phyloP scores from a whole-genome alignment of 2,888 invertebrate species.

The Drosophila aldrichi region DNA sequence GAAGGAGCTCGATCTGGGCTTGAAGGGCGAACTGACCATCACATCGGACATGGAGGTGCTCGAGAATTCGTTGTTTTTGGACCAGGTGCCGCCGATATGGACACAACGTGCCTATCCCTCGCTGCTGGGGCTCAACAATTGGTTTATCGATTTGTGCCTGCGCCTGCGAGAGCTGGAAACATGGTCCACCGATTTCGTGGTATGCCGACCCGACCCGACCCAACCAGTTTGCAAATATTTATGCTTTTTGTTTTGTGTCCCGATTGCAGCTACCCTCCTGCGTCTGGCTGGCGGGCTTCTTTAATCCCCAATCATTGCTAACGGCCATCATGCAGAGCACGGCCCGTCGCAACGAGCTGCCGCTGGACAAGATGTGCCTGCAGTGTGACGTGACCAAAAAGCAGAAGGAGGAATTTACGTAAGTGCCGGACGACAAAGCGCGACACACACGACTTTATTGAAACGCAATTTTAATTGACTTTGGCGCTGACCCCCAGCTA shows the following conservation, averaged over 20 bases:
- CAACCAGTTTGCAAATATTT: constrained; percentile 44
- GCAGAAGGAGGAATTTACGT: constrained; percentile 97
- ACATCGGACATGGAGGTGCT: constrained; percentile 98
- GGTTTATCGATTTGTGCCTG: constrained; percentile 96
- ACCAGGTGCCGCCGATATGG: constrained; percentile 97
- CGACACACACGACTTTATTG: constrained; percentile 29
- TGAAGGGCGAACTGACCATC: constrained; percentile 98
- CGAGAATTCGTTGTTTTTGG: constrained; percentile 95
- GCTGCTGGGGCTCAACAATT: constrained; percentile 92
- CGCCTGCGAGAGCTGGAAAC: constrained; percentile 95
- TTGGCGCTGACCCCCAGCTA: constrained; percentile 50
- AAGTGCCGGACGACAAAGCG: constrained; percentile 81
- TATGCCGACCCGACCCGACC: constrained; percentile 84
- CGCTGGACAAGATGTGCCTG: constrained; percentile 98
- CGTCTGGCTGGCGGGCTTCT: constrained; percentile 99
- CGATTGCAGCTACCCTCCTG: constrained; percentile 91
- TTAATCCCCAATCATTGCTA: constrained; percentile 97
- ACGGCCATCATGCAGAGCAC: constrained; percentile 99
- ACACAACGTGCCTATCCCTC: constrained; percentile 96
- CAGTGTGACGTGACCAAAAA: constrained; percentile 99
- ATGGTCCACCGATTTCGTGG: constrained; percentile 96
- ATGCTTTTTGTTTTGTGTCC: constrained; percentile 9
- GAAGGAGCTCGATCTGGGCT: constrained; percentile 95
- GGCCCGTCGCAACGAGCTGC: constrained; percentile 95
- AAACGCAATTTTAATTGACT: constrained; percentile 66